Base-by-base conservation (phyloP, 2,888 invertebrate genomes). In the Neuroscelio doddi region DNA sequence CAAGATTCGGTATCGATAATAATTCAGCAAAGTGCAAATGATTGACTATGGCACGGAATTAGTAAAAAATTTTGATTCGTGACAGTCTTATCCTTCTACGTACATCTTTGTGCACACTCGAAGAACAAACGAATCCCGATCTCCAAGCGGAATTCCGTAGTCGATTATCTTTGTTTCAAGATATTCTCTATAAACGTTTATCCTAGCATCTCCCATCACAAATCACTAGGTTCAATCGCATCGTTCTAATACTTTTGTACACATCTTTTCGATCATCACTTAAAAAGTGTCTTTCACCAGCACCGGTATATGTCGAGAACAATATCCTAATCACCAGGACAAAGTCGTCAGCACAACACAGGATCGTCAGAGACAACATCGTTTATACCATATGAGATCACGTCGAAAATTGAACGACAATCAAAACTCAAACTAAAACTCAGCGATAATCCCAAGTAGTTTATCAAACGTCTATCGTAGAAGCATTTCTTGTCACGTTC, bases 41-140 rank as follows among this genome's bases (percentile, higher is more conserved):
- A 47, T 47, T 42, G 52, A 52, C 65, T 65, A 66, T 66, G 66
- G 66, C 66, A 66, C 66, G 34, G 14, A 12, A 1, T n/a, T 2
- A 9, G 10, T 30, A 9, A 30, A 30, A 30, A 26, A 26, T 26
- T 26, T 26, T 9, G 10, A 30, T 30, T 10, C 30, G 10, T 9
- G 2, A 9, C 3, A 30, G 12, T 14, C 12, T 12, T 14, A 7
- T 36, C 12, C 36, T 3, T 36, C 14, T 14, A 14, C 36, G 36
- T 36, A 7, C 36, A 12, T 7, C 15, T 14, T 10, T 14, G 36
- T 15, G 10, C 30, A 10, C 30, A 9, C 30, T 30, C 30, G 30
- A 5, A 5, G 5, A 21, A 3, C 30, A 30, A n/a, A n/a, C n/a
- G n/a, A n/a, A n/a, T 3, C 30, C 3, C 30, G n/a, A 9, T 30